Evolutionary conservation across 2,113 vertebrate genomes (phyloP).

Genomic region (Rhombomys opimus): DNA sequence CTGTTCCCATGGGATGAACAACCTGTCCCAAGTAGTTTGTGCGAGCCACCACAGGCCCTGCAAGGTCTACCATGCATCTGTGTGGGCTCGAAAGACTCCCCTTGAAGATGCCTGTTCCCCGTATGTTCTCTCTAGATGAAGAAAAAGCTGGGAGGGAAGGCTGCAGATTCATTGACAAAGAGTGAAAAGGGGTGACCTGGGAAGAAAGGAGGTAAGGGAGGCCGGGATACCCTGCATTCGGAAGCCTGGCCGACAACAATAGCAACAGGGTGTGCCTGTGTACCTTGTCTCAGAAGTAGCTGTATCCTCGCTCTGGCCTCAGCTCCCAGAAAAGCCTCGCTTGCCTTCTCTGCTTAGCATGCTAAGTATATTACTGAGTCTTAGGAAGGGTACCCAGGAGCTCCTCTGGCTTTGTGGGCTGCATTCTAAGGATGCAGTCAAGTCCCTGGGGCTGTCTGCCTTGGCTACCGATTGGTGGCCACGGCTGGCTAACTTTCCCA

Average conservation of each 20-base stretch:
- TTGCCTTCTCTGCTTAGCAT: background rate
- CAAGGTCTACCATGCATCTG: background rate
- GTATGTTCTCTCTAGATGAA: background rate
- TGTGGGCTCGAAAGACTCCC: background rate
- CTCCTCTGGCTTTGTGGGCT: background rate
- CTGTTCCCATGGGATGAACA: background rate
- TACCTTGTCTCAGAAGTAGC: background rate
- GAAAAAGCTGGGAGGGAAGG: background rate
- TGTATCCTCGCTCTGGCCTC: background rate
- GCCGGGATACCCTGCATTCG: background rate
- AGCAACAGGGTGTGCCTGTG: rapidly evolving
- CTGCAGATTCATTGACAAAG: background rate
- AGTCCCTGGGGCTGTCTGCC: background rate
- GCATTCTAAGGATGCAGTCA: background rate
- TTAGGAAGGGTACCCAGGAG: background rate
- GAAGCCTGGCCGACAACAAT: background rate
- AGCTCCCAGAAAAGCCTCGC: background rate
- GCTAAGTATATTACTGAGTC: background rate
- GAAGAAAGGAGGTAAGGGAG: background rate
- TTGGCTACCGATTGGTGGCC: background rate
- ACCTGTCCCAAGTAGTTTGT: background rate
- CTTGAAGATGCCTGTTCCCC: background rate
- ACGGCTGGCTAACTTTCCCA: background rate
- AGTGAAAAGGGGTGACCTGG: background rate
- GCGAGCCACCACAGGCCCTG: background rate